These are phyloP conservation scores for Platerodrilus igneus DNA, from an alignment of 2,888 invertebrate genomes.

Conservation along the genomic window DNA sequence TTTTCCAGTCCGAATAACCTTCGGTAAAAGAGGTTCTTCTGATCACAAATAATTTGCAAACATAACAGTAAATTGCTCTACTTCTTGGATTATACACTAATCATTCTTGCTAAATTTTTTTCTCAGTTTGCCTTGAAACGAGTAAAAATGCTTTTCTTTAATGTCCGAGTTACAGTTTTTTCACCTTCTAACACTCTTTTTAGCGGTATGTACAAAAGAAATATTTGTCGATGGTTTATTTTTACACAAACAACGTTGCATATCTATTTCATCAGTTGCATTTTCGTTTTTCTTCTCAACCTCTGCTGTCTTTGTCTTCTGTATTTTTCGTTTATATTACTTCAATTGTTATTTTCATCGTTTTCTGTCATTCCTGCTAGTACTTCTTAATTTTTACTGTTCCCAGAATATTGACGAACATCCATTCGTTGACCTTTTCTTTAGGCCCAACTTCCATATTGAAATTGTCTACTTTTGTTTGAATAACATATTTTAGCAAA, in stretches of 20 bases:
- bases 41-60: background rate
- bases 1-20: background rate
- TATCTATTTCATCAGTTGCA: too few species aligned
- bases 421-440: too few species aligned
- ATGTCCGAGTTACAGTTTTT: background rate
- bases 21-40: background rate
- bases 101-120: too few species aligned
- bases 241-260: background rate
- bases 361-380: too few species aligned
- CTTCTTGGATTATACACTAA: background rate
- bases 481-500: background rate
- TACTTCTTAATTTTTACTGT: background rate
- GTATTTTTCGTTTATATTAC: background rate
- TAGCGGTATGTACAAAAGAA: conserved; percentile 1
- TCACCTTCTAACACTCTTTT: conserved; percentile 1
- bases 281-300: background rate
- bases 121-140: too few species aligned
- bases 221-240: background rate
- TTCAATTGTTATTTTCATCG: background rate
- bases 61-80: background rate
- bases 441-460: too few species aligned
- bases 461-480: too few species aligned
- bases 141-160: conserved; percentile 1
- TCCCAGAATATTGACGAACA: too few species aligned
- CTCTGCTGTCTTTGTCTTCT: background rate